These are phyloP conservation scores for Petrocephalus zakoni DNA, from an alignment of 2,113 vertebrate genomes.

Conservation along the genomic window DNA sequence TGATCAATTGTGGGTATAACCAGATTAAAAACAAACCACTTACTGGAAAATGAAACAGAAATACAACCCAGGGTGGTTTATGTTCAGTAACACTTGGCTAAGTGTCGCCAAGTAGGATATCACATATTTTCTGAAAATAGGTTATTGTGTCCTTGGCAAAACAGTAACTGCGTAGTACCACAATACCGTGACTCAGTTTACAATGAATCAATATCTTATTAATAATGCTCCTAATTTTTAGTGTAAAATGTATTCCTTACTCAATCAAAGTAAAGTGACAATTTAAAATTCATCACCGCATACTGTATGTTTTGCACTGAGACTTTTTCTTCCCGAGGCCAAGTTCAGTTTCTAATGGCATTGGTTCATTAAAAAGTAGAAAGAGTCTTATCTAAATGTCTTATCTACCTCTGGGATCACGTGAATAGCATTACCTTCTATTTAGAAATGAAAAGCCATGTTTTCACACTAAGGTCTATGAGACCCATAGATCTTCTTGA, in stretches of 20 bases:
- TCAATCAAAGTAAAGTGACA: background rate
- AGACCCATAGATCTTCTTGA: background rate
- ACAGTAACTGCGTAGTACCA: background rate
- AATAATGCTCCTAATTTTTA: background rate
- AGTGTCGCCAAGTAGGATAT: background rate
- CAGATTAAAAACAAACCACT: background rate
- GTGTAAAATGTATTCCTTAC: background rate
- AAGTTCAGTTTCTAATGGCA: background rate
- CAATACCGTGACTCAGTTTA: background rate
- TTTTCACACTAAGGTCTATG: background rate
- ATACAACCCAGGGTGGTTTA: background rate
- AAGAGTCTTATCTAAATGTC: background rate
- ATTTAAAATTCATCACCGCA: background rate
- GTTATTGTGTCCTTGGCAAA: background rate
- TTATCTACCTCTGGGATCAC: background rate
- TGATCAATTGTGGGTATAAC: background rate
- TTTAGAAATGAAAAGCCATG: background rate
- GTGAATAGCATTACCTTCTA: background rate
- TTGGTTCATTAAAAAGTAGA: background rate
- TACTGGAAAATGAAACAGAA: background rate
- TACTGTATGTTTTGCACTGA: background rate
- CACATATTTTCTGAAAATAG: background rate
- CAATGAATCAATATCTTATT: background rate
- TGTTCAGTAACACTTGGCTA: background rate
- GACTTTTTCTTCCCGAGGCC: background rate